Evolutionary conservation across 1,140 invertebrate species (phyloP), one percentile per base, ranked within the genome.

Genomic region (Drosophila guanche): DNA sequence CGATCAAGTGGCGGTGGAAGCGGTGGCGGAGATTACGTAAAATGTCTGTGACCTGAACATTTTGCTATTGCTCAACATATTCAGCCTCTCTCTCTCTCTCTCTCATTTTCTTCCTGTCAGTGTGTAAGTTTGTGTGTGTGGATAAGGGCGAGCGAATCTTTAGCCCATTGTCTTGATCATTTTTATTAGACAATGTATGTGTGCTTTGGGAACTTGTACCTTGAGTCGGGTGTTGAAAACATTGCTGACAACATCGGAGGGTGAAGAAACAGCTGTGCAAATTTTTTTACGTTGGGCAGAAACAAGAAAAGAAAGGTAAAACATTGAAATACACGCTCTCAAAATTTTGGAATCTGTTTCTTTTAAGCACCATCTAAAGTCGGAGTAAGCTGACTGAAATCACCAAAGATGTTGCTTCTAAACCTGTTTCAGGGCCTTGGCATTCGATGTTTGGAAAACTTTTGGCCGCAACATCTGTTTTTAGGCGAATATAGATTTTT

Each of bases 31-130:
- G 66, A 75, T 86, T 86, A 86, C 81, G 83, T 83, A 86, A 86
- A 71, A 50, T 88, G 78, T 88, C 83, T 86, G 81, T 77, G 81
- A 88, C 83, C 83, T 86, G 81, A 86, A 86, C 81, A 81, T 62
- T 86, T 86, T 86, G 83, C 78, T 81, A 86, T 85, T 80, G 80
- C 61, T 79, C 61, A 81, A 79, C 67, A 59, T 73, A 55, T 76
- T 65, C 54, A 70, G 53, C 48, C 22, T 22, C 22, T 43, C 45
- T 50, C 10, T 27, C 22, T 27, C 8, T 51, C 10, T 37, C 33
- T 37, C 10, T 37, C 7, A 33, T 8, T 33, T 8, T 33, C 8
- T 33, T 7, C 7, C 6, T 33, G 20, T 4, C 7, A 7, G 8
- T 60, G 33, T 48, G 23, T 51, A n/a, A 16, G 2, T 43, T 22